These are phyloP conservation scores for Noturus placidus DNA, from an alignment of 2,113 vertebrate genomes.

Conservation along the genomic window DNA sequence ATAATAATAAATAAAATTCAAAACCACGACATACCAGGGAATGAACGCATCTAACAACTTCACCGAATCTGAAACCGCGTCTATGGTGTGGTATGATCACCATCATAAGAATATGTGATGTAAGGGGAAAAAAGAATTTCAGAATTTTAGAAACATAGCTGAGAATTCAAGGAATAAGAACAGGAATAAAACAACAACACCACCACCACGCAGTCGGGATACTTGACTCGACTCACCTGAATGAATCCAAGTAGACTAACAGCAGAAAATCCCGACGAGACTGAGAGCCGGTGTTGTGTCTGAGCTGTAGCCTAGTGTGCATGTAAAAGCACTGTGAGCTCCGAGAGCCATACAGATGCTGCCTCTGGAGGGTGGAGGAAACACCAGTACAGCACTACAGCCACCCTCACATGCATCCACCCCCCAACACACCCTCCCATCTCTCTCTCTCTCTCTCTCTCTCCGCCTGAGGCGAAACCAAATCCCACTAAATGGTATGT, in stretches of 20 bases:
- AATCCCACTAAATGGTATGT: not conserved
- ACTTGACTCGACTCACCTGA: slow-evolving; percentile 17
- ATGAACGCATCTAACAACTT: slow-evolving; percentile 1
- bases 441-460: slow-evolving; percentile 9
- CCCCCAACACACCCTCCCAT: not conserved
- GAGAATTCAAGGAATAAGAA: not conserved
- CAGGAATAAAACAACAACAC: not conserved
- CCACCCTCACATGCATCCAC: slow-evolving; percentile 6
- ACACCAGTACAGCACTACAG: slow-evolving; percentile 38
- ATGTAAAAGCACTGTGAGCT: slow-evolving; percentile 1
- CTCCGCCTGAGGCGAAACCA: not conserved
- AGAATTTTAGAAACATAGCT: too few relatives aligned
- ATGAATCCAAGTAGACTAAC: not conserved
- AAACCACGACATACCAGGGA: not conserved
- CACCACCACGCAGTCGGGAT: not conserved
- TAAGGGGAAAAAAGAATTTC: not conserved
- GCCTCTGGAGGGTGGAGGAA: slow-evolving; percentile 45
- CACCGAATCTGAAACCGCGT: not conserved
- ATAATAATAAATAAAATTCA: not conserved
- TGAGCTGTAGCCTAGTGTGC: not conserved
- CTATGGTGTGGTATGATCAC: not conserved
- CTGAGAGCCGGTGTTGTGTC: not conserved
- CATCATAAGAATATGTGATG: too few relatives aligned
- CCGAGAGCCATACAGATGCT: slow-evolving; percentile 35
- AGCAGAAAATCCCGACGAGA: not conserved